A percentile compares a stretch with the other conserved stretches of the same genome.
phyloP scores from a whole-genome alignment of 2,113 vertebrate species.

The Takifugu bimaculatus region DNA sequence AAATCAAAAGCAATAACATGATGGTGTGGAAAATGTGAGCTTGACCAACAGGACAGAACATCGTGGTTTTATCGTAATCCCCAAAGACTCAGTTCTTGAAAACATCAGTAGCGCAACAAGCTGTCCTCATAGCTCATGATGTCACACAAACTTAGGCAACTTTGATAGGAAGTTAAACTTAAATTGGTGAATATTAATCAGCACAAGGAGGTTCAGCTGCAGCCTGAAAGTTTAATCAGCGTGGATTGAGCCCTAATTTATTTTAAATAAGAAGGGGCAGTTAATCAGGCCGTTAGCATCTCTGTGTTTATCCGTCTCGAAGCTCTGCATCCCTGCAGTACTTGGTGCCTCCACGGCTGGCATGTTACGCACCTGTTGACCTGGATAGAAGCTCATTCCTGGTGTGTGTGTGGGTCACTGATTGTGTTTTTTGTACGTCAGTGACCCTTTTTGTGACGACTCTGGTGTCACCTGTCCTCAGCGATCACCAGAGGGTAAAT shows the following conservation, averaged over 20 bases:
- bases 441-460: conserved; percentile 29
- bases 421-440: conserved; percentile 23
- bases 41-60: background rate
- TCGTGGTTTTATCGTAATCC: no score
- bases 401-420: conserved; percentile 20
- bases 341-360: conserved; percentile 20
- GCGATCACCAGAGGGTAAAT: no score
- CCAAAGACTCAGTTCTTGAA: no score
- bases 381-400: conserved; percentile 24
- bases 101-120: no score
- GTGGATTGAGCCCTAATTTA: no score
- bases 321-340: background rate
- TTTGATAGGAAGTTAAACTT: no score
- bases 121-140: no score
- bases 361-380: conserved; percentile 25
- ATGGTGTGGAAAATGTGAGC: background rate
- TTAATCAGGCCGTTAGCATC: background rate
- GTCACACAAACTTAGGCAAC: no score
- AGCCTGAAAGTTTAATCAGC: no score
- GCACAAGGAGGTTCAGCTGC: no score
- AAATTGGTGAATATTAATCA: no score
- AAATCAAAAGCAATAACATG: background rate
- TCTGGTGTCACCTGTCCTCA: no score
- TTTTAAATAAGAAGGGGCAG: background rate
- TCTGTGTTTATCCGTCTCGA: background rate